Base-by-base conservation (phyloP, 2,797 vertebrate genomes). In the Dendrocincla fuliginosa region DNA sequence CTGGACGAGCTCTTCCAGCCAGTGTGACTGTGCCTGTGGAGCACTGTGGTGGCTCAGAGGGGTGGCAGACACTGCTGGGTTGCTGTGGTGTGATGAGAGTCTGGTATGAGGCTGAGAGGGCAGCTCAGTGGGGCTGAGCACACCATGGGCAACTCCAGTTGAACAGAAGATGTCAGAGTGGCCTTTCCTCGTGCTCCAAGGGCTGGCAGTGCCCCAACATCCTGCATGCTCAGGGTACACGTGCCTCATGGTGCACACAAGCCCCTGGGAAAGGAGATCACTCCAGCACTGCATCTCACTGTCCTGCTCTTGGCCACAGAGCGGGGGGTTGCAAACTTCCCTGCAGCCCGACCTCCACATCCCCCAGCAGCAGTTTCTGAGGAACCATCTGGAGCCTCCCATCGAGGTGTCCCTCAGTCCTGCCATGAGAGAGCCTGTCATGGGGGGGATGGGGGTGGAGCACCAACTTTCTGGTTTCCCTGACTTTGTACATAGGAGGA, bases 401-500 rank as follows among this genome's bases (percentile, higher is more conserved):
- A 9, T 20, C 1, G 1, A 63, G 59, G 50, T 90, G 70, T 42
- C 82, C 64, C 68, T 71, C 39, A 27, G 53, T 37, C 42, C 63
- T 78, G 77, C 74, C 2, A 1, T 24, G 42, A 67, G 64, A 69
- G 69, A 53, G 60, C 46, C 75, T 61, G 27, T n/a, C 4, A 4
- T 22, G 25, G 59, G 50, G 16, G 57, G 25, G 20, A 19, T 42
- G 53, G 39, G 42, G 59, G 59, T 90, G 90, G 52, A 84, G 77
- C 93, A 77, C 16, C 67, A 82, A 44, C 70, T 76, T 74, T 81
- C 88, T 93, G 79, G 8, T 88, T 83, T 85, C 8, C 1, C 83
- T 59, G 50, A 25, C 67, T 93, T 79, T 70, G 52, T 95, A 93
- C 96, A 95, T n/a, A 93, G 69, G 64, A 92, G 96, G 95, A 97